Evolutionary conservation across 1,140 invertebrate genomes (phyloP), one percentile per base, ranked within the genome.

Genomic region (Acyrthosiphon pisum): DNA sequence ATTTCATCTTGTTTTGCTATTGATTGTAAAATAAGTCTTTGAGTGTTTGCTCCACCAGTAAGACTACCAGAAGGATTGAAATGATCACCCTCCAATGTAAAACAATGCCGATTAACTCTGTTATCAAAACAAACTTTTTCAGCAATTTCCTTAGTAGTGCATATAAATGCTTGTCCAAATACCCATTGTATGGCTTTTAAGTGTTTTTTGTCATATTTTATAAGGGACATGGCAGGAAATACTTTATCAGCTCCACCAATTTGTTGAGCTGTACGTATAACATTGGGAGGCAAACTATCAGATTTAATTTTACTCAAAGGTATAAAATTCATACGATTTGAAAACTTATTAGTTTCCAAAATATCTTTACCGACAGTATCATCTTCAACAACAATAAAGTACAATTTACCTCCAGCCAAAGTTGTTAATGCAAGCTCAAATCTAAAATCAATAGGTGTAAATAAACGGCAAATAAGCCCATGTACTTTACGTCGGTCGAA

Each of bases 81-180:
- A 9, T 98, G 96, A 95, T 99, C 99, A 0, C 99, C 99, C 94
- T 98, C 98, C 0, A 99, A 95, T 2, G 99, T 99, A 18, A 99
- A 98, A 94, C 97, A 97, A 94, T 97, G 97, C 53, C 96, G 97
- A 95, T 96, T 96, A 87, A 99, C 97, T 26, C 95, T 95, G 11
- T 95, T 95, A 95, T 99, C 96, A 95, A 98, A 99, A 23, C 98
- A 96, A 35, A 98, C 96, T 94, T 96, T 96, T 94, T 97, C 97
- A 7, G 99, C 99, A 92, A 96, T 95, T 90, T 98, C 96, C 95
- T 99, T 96, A 95, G 98, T 96, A 60, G 96, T 96, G 95, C 98
- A 99, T 89, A 99, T 96, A 94, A 99, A 97, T 84, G 97, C 96
- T 94, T 96, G 95, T 26, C 99, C 99, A 95, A 99, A 99, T 94